A percentile compares a stretch with the other conserved stretches of the same genome.
Evolutionary conservation across 1,140 invertebrate genomes (phyloP).

Genomic region (Hycleus cichorii): DNA sequence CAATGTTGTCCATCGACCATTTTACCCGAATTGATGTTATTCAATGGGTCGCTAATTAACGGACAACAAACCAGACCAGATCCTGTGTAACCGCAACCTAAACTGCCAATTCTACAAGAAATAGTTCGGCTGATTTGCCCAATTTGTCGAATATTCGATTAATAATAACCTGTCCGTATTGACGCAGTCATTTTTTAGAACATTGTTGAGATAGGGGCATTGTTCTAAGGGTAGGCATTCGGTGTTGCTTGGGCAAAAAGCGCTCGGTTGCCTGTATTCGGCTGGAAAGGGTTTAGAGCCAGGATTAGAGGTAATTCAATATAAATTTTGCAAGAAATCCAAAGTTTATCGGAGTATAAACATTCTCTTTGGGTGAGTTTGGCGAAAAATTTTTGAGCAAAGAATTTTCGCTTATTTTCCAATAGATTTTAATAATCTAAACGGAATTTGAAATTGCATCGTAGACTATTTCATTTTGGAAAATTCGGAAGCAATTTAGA

Average conservation of each 20-base stretch:
- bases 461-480: too few relatives aligned
- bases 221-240: slow-evolving; percentile 35
- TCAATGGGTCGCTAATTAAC: slow-evolving; percentile 7
- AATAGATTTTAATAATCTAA: too few relatives aligned
- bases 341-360: not conserved
- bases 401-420: too few relatives aligned
- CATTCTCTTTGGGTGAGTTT: not conserved
- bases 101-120: slow-evolving; percentile 32
- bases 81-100: slow-evolving; percentile 42
- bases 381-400: not conserved
- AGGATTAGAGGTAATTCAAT: not conserved
- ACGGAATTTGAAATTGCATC: too few relatives aligned
- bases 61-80: slow-evolving; percentile 43
- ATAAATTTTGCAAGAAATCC: not conserved
- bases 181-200: slow-evolving; percentile 37
- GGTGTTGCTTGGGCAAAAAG: slow-evolving; percentile 32
- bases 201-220: slow-evolving; percentile 34
- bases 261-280: slow-evolving; percentile 11
- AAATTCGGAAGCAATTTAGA: not conserved
- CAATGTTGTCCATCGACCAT: slow-evolving; percentile 41
- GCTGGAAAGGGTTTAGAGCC: not conserved
- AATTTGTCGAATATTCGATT: slow-evolving; percentile 7
- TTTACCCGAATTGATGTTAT: slow-evolving; percentile 15
- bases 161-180: slow-evolving; percentile 33
- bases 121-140: not conserved